A percentile compares a stretch with the other conserved stretches of the same genome.
Evolutionary conservation across 2,888 invertebrate species (phyloP).

Genomic region (Ormyrus nitidulus): DNA sequence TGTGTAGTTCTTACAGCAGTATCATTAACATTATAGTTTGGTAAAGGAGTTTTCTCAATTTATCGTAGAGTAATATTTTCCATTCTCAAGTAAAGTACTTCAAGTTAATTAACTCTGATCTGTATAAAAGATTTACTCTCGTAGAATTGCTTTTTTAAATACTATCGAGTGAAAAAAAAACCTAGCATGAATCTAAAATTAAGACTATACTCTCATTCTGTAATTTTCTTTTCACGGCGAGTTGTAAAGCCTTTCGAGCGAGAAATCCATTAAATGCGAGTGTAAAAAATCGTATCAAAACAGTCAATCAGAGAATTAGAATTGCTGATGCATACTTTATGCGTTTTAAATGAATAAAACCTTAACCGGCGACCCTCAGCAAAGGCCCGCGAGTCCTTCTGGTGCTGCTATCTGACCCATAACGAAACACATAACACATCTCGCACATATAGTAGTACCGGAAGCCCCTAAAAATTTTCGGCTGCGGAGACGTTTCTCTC

Average conservation of each 20-base stretch:
- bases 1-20: slow-evolving; percentile 44
- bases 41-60: slow-evolving; percentile 29
- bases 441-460: slow-evolving; percentile 40
- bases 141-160: slow-evolving; percentile 34
- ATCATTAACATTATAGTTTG: slow-evolving; percentile 49
- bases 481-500: slow-evolving; percentile 17
- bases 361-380: slow-evolving; percentile 38
- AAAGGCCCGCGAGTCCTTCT: slow-evolving; percentile 30
- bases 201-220: slow-evolving; percentile 2
- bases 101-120: not conserved
- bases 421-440: slow-evolving; percentile 33
- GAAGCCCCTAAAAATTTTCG: slow-evolving; percentile 25
- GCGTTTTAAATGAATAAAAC: slow-evolving; percentile 14
- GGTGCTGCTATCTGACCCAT: slow-evolving; percentile 47
- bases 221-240: not conserved
- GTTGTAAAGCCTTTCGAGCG: not conserved
- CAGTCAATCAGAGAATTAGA: slow-evolving; percentile 12
- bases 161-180: slow-evolving; percentile 39
- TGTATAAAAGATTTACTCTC: not conserved
- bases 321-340: slow-evolving; percentile 10
- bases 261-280: slow-evolving; percentile 13
- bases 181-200: slow-evolving; percentile 37
- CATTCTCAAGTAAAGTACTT: slow-evolving; percentile 21
- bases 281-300: not conserved
- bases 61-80: slow-evolving; percentile 37